These are phyloP conservation scores for Polydrusus pterygomalis DNA, from an alignment of 2,888 invertebrate genomes.

Conservation along the genomic window DNA sequence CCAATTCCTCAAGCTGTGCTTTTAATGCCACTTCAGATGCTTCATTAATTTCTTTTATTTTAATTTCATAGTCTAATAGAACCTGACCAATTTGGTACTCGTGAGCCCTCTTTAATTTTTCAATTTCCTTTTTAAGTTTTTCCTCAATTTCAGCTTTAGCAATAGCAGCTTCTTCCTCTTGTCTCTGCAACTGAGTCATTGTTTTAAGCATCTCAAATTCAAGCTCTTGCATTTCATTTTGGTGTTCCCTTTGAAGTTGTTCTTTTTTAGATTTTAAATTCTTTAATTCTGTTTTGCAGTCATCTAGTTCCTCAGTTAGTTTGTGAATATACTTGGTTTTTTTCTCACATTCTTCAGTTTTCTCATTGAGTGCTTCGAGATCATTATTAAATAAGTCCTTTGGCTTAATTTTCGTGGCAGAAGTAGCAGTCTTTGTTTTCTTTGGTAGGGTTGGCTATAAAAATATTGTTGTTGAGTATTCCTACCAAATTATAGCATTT, in stretches of 20 bases:
- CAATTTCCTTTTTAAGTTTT: constrained; percentile 58
- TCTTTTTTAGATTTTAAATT: constrained; percentile 68
- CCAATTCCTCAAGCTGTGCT: constrained; percentile 71
- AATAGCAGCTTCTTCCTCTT: constrained; percentile 59
- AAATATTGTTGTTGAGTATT: constrained; percentile 24
- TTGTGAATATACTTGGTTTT: constrained; percentile 74
- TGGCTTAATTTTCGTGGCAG: constrained; percentile 57
- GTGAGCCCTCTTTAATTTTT: constrained; percentile 63
- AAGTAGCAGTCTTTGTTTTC: constrained; percentile 58
- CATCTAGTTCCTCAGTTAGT: constrained; percentile 73
- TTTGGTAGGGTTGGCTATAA: constrained; percentile 66
- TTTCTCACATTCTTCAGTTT: constrained; percentile 74
- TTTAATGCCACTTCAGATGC: constrained; percentile 70
- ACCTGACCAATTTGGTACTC: constrained; percentile 65
- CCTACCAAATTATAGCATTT: constrained; percentile 14
- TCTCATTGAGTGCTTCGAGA: constrained; percentile 73
- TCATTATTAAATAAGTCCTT: constrained; percentile 55
- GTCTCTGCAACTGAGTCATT: constrained; percentile 65
- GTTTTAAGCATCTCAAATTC: constrained; percentile 67
- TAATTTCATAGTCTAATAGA: constrained; percentile 66
- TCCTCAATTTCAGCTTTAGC: constrained; percentile 61
- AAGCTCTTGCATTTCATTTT: constrained; percentile 65
- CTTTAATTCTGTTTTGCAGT: constrained; percentile 72
- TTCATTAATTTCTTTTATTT: constrained; percentile 67
- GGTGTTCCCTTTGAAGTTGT: constrained; percentile 61